Percentiles rank a stretch among this genome's conserved stretches.
Conservation (phyloP, 2,113 vertebrate genomes). For the Capreolus pygargus region DNA sequence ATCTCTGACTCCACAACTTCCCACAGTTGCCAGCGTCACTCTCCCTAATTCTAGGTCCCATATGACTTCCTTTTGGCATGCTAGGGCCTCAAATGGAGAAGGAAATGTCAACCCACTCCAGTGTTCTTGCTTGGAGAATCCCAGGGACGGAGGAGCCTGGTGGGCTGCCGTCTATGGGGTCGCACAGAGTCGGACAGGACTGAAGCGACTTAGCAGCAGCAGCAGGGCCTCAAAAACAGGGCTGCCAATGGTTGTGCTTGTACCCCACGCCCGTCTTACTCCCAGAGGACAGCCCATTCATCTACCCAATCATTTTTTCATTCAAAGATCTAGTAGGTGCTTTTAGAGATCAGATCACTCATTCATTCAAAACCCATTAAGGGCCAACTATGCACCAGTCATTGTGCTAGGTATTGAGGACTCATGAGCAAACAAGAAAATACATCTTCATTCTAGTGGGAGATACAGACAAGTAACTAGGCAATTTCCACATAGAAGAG, state of each 20-base stretch:
- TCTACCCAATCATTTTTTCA: background rate
- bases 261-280: background rate
- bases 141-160: background rate
- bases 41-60: background rate
- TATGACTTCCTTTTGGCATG: background rate
- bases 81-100: background rate
- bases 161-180: background rate
- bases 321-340: background rate
- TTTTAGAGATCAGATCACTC: background rate
- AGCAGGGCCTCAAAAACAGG: background rate
- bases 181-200: rapidly evolving
- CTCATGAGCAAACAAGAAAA: background rate
- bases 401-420: background rate
- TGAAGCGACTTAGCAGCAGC: background rate
- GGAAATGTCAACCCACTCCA: background rate
- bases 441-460: background rate
- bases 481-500: background rate
- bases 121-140: background rate
- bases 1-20: background rate
- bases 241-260: background rate
- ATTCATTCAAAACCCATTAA: background rate
- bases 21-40: background rate
- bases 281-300: background rate
- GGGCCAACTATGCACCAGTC: background rate
- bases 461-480: background rate